Conservation (phyloP, 2,888 invertebrate species). For the Patella depressa region DNA sequence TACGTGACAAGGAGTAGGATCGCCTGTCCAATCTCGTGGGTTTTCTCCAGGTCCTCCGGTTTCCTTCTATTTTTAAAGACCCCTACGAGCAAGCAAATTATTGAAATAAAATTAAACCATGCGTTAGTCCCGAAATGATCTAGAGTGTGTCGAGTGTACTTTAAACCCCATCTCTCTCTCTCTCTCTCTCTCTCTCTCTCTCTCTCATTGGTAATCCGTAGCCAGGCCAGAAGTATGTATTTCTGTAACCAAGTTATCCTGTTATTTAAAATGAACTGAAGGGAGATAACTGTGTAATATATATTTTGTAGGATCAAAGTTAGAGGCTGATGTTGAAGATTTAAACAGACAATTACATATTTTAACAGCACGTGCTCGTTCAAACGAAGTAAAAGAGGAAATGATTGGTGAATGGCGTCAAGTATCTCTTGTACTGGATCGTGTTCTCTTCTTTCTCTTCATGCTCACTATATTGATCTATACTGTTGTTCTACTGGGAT, state of each 20-base stretch:
- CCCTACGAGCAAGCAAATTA: no score
- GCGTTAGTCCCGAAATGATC: no score
- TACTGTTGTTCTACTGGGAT: conserved; percentile 52
- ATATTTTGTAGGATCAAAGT: conserved; percentile 30
- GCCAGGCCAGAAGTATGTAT: neutral
- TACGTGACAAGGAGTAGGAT: no score
- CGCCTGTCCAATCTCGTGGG: no score
- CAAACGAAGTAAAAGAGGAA: conserved; percentile 47
- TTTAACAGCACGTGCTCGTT: conserved; percentile 45
- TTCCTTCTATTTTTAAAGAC: no score
- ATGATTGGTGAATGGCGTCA: conserved; percentile 62
- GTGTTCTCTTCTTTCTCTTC: conserved; percentile 60
- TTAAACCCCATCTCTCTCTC: neutral
- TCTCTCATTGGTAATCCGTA: neutral
- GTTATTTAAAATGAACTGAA: neutral
- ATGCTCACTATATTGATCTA: conserved; percentile 54
- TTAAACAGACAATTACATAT: conserved; percentile 51
- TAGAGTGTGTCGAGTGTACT: no score
- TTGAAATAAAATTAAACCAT: no score
- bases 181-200: neutral
- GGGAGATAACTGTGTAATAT: neutral
- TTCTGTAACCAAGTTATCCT: neutral
- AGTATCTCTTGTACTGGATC: conserved; percentile 65
- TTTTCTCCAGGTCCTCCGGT: no score
- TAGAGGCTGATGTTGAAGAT: conserved; percentile 59